Evolutionary conservation across 1,140 invertebrate species (phyloP).

Genomic region (Harpegnathos saltator): DNA sequence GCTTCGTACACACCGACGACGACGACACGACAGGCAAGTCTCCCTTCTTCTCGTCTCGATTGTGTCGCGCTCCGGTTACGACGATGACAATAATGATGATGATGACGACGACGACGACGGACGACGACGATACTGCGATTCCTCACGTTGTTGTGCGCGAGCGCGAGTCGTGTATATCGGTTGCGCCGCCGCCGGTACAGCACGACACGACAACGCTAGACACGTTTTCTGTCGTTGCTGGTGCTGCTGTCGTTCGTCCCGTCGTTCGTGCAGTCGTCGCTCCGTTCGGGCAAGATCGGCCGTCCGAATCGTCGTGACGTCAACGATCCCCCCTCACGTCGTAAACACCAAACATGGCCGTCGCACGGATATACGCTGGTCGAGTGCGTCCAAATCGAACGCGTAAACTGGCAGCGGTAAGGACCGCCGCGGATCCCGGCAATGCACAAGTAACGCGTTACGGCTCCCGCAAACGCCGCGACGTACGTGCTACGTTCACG

Average conservation of each 20-base stretch:
- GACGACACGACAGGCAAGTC: too few relatives aligned
- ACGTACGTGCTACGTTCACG: constrained; percentile 13
- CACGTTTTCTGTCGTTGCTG: constrained; percentile 70
- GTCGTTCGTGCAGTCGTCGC: constrained; percentile 47
- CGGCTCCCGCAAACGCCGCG: constrained; percentile 6
- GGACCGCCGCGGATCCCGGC: constrained; percentile 40
- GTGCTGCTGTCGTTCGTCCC: constrained; percentile 65
- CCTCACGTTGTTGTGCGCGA: not conserved
- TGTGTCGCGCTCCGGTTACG: too few relatives aligned
- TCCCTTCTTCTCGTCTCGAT: too few relatives aligned
- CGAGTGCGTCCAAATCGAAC: constrained; percentile 75
- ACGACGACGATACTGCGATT: not conserved
- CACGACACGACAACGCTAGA: constrained; percentile 30
- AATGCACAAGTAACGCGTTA: constrained; percentile 39
- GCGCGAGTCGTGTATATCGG: not conserved
- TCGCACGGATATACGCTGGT: constrained; percentile 79
- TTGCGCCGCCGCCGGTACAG: not conserved
- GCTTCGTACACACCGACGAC: constrained; percentile 46
- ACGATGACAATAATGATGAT: not conserved
- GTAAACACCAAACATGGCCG: constrained; percentile 87
- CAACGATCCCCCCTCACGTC: constrained; percentile 84
- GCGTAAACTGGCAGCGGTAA: constrained; percentile 63
- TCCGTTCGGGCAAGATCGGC: constrained; percentile 78
- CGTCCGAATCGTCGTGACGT: constrained; percentile 78
- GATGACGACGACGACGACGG: not conserved